Percentiles rank a stretch among this genome's conserved stretches.
Conservation (phyloP, 2,113 vertebrate species). For the Brachyistius frenatus region DNA sequence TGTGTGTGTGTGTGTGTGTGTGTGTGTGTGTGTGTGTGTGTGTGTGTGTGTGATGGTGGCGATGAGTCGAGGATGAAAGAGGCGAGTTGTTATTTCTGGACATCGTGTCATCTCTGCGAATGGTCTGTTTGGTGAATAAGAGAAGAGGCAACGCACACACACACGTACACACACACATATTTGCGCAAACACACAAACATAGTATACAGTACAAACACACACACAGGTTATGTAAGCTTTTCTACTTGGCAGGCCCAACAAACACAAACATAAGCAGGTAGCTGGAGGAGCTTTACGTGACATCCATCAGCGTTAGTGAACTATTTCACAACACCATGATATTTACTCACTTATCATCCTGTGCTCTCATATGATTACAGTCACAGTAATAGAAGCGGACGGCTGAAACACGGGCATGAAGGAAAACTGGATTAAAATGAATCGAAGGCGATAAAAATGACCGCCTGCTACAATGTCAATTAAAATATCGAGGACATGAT, state of each 20-base stretch:
- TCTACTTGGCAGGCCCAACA: slow-evolving; percentile 42
- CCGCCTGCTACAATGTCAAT: no score
- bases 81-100: slow-evolving; percentile 70
- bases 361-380: slow-evolving; percentile 1
- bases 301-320: slow-evolving; percentile 20
- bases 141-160: slow-evolving; percentile 38
- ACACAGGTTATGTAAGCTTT: slow-evolving; percentile 67
- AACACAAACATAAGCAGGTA: slow-evolving; percentile 47
- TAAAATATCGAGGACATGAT: no score
- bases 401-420: background rate
- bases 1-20: slow-evolving; percentile 18
- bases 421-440: background rate
- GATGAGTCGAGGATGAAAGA: slow-evolving; percentile 56
- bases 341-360: background rate
- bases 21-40: slow-evolving; percentile 40
- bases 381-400: background rate
- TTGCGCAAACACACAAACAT: slow-evolving; percentile 22
- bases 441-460: no score
- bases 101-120: slow-evolving; percentile 47
- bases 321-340: slow-evolving; percentile 26
- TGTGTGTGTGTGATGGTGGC: slow-evolving; percentile 26
- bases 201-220: slow-evolving; percentile 8
- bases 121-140: slow-evolving; percentile 35
- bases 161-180: background rate
- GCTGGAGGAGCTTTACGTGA: slow-evolving; percentile 12